Evolutionary conservation across 1,140 invertebrate species (phyloP).

Genomic region (Neodiprion lecontei): DNA sequence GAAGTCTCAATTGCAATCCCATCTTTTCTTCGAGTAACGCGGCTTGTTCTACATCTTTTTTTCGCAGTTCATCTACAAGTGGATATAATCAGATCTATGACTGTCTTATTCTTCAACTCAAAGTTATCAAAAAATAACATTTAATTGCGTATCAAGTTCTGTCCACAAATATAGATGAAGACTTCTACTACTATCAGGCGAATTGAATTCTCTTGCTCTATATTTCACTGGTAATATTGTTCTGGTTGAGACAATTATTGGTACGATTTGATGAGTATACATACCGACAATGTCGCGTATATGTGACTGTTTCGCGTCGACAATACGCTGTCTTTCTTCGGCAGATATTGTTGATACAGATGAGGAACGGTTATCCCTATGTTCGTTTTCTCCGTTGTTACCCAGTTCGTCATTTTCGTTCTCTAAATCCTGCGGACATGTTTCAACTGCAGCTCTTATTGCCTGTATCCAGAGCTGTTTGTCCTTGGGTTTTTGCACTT

Average conservation of each 20-base stretch:
- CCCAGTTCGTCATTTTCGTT: conserved; percentile 67
- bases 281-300: conserved; percentile 76
- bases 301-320: conserved; percentile 76
- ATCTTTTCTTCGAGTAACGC: conserved; percentile 88
- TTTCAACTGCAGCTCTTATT: conserved; percentile 76
- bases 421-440: conserved; percentile 72
- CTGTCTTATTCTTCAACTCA: neutral
- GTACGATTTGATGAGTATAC: conserved; percentile 32
- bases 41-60: conserved; percentile 88
- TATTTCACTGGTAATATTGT: conserved; percentile 11
- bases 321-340: conserved; percentile 74
- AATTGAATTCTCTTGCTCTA: neutral
- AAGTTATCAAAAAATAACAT: conserved; percentile 10
- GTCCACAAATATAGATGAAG: conserved; percentile 11
- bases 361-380: conserved; percentile 48
- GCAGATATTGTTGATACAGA: conserved; percentile 64
- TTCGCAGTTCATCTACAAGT: conserved; percentile 72
- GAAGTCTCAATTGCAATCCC: conserved; percentile 78
- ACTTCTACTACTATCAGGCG: conserved; percentile 12
- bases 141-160: conserved; percentile 7
- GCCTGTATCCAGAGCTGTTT: conserved; percentile 88
- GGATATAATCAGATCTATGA: conserved; percentile 20
- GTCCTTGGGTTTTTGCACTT: conserved; percentile 87
- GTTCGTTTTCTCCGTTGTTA: conserved; percentile 58
- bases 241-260: neutral